Base-by-base conservation (phyloP, 2,797 vertebrate genomes). In the Lepus oiostolus region DNA sequence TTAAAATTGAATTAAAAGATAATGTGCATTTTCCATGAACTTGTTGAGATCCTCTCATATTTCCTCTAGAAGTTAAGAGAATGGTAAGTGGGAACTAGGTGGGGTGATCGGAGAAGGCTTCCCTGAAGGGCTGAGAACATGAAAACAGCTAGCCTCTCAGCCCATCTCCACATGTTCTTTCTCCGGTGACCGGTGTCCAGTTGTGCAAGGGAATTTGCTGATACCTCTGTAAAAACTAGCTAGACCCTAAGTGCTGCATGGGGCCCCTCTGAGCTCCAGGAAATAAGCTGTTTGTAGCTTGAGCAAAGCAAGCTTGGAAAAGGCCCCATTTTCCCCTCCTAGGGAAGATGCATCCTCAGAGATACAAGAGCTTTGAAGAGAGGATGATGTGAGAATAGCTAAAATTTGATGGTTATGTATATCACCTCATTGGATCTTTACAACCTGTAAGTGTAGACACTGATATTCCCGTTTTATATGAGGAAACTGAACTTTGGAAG, bases 11-110 rank as follows among this genome's bases (percentile, higher is more conserved):
- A 21, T 58, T 58, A 58, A 58, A 58, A 58, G 54, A 58, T 58
- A 13, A 19, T 58, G 54, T 19, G 17, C 42, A 47, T 47, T 47
- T 47, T 47, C 42, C 42, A 47, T 58, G 54, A 13, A 58, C 54
- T 58, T 58, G 54, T 19, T 58, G 13, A 58, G 19, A 21, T 58
- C 54, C 54, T 5, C 54, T 21, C 54, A 58, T 65, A 35, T 67
- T 95, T 88, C 58, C 17, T 92, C 38, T 88, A 19, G 16, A 95
- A 86, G 30, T 88, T 92, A 93, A 71, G 52, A 80, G 28, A 91
- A 62, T 89, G 35, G 7, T 74, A 95, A 83, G 16, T 92, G 14
- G 21, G 62, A 30, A 7, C 22, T 85, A 30, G 11, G 19, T 35
- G 10, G 50, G 1, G 21, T 86, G 50, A 52, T 76, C 30, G 68